These are phyloP conservation scores for Trypoxylon attenuatum DNA, from an alignment of 2,888 invertebrate genomes.

Conservation along the genomic window DNA sequence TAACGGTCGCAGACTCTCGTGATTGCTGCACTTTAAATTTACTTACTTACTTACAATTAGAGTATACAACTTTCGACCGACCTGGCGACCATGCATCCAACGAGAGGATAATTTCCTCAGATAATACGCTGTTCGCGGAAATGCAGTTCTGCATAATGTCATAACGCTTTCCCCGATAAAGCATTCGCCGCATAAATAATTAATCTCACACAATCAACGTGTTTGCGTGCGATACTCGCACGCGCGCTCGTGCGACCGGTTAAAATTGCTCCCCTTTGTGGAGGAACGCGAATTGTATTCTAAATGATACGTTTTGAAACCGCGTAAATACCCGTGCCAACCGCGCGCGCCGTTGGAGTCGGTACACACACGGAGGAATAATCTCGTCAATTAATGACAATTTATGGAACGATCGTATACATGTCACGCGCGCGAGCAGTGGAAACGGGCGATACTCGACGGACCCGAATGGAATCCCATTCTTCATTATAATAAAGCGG, in stretches of 20 bases:
- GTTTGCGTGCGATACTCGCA: conserved; percentile 27
- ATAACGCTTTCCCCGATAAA: conserved; percentile 25
- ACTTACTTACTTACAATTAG: no score
- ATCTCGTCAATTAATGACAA: conserved; percentile 17
- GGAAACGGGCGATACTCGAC: conserved; percentile 1
- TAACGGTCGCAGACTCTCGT: conserved; percentile 22
- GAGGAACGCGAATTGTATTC: conserved; percentile 25
- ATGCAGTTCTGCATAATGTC: conserved; percentile 14
- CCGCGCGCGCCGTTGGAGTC: background rate
- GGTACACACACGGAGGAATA: conserved; percentile 3
- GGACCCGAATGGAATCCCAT: background rate
- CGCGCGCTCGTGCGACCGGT: background rate
- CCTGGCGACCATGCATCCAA: background rate
- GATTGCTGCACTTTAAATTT: conserved; percentile 25
- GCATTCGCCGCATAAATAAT: conserved; percentile 41
- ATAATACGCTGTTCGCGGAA: conserved; percentile 28
- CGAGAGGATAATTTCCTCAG: conserved; percentile 19
- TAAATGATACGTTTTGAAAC: conserved; percentile 23
- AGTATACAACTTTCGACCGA: no score
- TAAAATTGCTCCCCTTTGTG: conserved; percentile 46
- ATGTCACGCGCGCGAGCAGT: conserved; percentile 14
- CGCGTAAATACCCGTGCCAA: conserved; percentile 7
- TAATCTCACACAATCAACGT: conserved; percentile 41
- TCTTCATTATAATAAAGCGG: background rate
- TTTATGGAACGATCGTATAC: conserved; percentile 12